Evolutionary conservation across 2,113 vertebrate species (phyloP), one percentile per base, ranked within the genome.

Genomic region (Pterophyllum scalare): DNA sequence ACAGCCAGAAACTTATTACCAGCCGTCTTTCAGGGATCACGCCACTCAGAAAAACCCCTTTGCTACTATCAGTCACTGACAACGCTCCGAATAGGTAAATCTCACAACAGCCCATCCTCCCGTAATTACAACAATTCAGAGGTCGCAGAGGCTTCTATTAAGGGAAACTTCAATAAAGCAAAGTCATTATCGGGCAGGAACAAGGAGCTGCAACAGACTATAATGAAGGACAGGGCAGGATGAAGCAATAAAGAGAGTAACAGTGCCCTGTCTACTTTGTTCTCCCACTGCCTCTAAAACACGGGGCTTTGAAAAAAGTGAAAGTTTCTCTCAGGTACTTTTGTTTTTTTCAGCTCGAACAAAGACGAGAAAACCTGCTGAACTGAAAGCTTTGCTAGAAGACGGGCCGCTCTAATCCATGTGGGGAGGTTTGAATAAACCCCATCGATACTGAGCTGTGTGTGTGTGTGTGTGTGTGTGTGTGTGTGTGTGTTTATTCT

Each of bases 211-310:
- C 87, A 74, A 40, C 80, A 33, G 26, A 85, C 74, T 64, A 7
- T 87, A 88, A 93, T 88, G 87, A 91, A 91, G 86, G 90, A 85
- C 83, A 62, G 78, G 85, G 83, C 43, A 38, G 89, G 81, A 85
- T 77, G 81, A 85, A 65, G 83, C 85, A 82, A 76, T 67, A 76
- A 78, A 85, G 76, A 67, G 59, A 87, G 81, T n/a, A 54, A 60
- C 76, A 19, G 2, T 77, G 83, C 74, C 67, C 82, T 7, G 67
- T 58, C 40, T 8, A 62, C 89, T 90, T 89, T 94, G 87, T 91
- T 90, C 88, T 83, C 43, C 17, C 24, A 33, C 31, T 19, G n/a
- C 65, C 38, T 46, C 40, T 75, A 70, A 54, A 60, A 77, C 35
- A 1, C 17, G 14, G 14, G 46, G 24, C 88, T 90, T 91, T 91